Evolutionary conservation across 2,888 invertebrate genomes (phyloP).

Genomic region (Asteroscopus sphinx): DNA sequence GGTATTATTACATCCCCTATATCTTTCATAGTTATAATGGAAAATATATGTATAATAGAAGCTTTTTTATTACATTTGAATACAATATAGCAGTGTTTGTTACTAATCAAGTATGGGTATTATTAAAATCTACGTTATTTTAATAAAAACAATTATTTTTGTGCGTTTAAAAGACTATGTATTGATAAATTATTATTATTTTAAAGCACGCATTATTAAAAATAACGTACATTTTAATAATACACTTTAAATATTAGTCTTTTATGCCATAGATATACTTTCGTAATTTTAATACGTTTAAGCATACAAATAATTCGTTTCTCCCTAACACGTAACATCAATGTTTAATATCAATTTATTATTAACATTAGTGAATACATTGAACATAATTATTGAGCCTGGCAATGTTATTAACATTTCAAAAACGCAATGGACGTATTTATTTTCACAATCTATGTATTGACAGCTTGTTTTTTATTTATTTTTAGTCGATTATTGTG

Average conservation of each 20-base stretch:
- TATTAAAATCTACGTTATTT: slow-evolving; percentile 16
- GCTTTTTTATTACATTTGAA: slow-evolving; percentile 29
- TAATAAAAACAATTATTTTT: slow-evolving; percentile 19
- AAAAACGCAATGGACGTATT: slow-evolving; percentile 61
- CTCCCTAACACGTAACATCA: slow-evolving; percentile 46
- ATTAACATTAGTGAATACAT: slow-evolving; percentile 40
- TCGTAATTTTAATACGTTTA: slow-evolving; percentile 27
- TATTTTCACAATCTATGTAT: slow-evolving; percentile 57
- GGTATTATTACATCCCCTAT: slow-evolving; percentile 26
- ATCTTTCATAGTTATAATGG: slow-evolving; percentile 12
- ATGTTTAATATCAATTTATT: slow-evolving; percentile 47
- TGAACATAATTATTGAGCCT: slow-evolving; percentile 57
- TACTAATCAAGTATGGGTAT: background rate
- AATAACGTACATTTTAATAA: slow-evolving; percentile 15
- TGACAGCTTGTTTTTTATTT: slow-evolving; percentile 30
- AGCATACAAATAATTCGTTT: slow-evolving; percentile 53
- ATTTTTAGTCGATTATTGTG: slow-evolving; percentile 44
- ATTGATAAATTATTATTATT: background rate
- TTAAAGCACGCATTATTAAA: background rate
- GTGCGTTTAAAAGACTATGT: slow-evolving; percentile 1
- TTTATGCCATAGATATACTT: slow-evolving; percentile 18
- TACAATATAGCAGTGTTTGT: slow-evolving; percentile 28
- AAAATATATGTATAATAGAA: slow-evolving; percentile 35
- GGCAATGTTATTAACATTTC: slow-evolving; percentile 40
- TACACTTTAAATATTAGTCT: slow-evolving; percentile 9